phyloP scores from a whole-genome alignment of 2,797 vertebrate species.

The Tolypeutes matacus region DNA sequence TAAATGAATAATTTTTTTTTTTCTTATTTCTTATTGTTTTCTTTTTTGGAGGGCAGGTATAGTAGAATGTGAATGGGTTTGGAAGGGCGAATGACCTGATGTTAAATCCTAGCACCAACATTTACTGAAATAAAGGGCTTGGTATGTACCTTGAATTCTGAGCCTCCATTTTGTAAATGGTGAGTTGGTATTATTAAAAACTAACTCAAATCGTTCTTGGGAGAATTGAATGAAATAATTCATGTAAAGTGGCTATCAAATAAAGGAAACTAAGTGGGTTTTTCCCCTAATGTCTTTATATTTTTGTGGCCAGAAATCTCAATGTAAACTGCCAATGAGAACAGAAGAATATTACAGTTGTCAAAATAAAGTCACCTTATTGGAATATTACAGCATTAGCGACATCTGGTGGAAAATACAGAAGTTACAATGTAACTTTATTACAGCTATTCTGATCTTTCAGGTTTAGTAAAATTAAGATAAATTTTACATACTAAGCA shows the following conservation, averaged over 20 bases:
- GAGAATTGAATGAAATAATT: not conserved
- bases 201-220: no score
- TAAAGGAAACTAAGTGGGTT: not conserved
- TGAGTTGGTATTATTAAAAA: no score
- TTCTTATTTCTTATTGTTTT: no score
- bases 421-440: not conserved
- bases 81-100: no score
- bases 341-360: not conserved
- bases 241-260: not conserved
- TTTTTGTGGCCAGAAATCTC: constrained; percentile 19
- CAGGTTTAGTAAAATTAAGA: not conserved
- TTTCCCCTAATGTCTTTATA: not conserved
- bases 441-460: not conserved
- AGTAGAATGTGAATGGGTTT: no score
- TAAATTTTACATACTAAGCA: constrained; percentile 4
- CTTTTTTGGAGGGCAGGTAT: no score
- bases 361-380: constrained; percentile 21
- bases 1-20: no score
- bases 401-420: constrained; percentile 64
- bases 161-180: no score
- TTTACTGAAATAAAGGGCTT: no score
- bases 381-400: constrained; percentile 13
- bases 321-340: not conserved
- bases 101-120: no score
- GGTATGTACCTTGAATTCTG: no score